phyloP scores from a whole-genome alignment of 2,797 vertebrate species.

The Fistularia commersonii region DNA sequence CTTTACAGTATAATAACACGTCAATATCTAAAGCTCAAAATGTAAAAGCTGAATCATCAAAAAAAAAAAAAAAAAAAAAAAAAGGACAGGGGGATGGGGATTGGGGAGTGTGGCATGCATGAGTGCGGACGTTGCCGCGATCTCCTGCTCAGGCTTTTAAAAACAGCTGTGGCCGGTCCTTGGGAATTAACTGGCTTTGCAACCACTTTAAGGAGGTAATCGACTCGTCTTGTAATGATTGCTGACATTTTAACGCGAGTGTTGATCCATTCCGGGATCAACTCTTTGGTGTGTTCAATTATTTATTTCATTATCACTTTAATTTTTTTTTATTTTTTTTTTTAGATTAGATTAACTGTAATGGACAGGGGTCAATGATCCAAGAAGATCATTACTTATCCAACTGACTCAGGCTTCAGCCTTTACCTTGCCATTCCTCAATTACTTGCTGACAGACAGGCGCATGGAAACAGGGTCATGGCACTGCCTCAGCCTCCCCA shows the following conservation, averaged over 20 bases:
- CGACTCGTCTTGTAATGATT: conserved; percentile 34
- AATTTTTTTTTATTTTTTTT: conserved; percentile 10
- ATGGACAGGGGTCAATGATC: conserved; percentile 51
- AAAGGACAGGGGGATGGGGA: too few species aligned
- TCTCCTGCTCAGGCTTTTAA: conserved; percentile 15
- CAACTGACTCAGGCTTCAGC: conserved; percentile 34
- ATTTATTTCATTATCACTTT: conserved; percentile 20
- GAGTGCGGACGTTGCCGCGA: too few species aligned
- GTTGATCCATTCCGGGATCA: conserved; percentile 23
- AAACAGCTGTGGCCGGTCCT: conserved; percentile 32
- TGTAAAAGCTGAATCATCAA: too few species aligned
- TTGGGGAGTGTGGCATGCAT: too few species aligned
- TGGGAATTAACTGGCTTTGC: conserved; percentile 20
- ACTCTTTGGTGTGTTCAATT: conserved; percentile 43
- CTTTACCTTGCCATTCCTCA: conserved; percentile 46
- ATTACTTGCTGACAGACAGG: conserved; percentile 60
- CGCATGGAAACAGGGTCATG: conserved; percentile 47
- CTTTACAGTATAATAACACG: too few species aligned
- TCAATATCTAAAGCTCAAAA: too few species aligned
- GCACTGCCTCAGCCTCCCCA: conserved; percentile 33
- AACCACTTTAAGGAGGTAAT: conserved; percentile 32
- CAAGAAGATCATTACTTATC: conserved; percentile 57
- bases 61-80: too few species aligned
- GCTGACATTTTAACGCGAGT: conserved; percentile 32
- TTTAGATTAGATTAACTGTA: conserved; percentile 51